Evolutionary conservation across 2,797 vertebrate genomes (phyloP), one percentile per base, ranked within the genome.

Genomic region (Threskiornis aethiopicus): DNA sequence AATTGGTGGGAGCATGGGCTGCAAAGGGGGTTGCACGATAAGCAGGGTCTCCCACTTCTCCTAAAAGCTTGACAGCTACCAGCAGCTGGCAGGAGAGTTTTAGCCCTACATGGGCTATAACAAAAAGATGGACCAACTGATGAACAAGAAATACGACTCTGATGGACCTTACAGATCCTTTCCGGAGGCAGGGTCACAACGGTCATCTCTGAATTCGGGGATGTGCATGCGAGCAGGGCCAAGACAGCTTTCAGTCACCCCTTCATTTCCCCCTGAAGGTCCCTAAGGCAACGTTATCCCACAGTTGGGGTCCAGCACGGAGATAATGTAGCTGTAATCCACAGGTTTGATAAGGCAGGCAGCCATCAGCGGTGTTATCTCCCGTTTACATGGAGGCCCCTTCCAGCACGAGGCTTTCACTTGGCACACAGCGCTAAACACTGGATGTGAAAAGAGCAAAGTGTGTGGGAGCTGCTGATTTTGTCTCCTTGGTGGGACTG

Each of bases 391-490:
- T 0, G 17, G 94, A 95, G 95, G 94, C 93, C 76, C 88, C 92
- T 96, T 94, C 72, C 92, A 66, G 66, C 0, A 0, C 0, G 1
- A 79, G 94, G 90, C 73, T 94, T 76, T 86, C 87, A n/a, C 91
- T 97, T 96, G 95, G 95, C 93, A 93, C 52, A 13, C 35, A 29
- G 89, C 0, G 0, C 65, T 62, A 7, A 84, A 51, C 54, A 14
- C 7, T 59, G 67, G 86, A 94, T 94, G 89, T 81, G 92, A 72
- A 88, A 88, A 70, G 82, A 94, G 85, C 79, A 84, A 87, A 96
- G 72, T 81, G 94, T 96, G 95, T 95, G 96, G 96, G 96, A 96
- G 94, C 96, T 95, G 95, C 91, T 91, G 94, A 65, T 93, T 95
- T 91, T 81, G 89, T 91, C 94, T 92, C 82, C 67, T 94, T 81